Evolutionary conservation across 1,140 invertebrate genomes (phyloP), one percentile per base, ranked within the genome.

Genomic region (Laupala kohalensis): DNA sequence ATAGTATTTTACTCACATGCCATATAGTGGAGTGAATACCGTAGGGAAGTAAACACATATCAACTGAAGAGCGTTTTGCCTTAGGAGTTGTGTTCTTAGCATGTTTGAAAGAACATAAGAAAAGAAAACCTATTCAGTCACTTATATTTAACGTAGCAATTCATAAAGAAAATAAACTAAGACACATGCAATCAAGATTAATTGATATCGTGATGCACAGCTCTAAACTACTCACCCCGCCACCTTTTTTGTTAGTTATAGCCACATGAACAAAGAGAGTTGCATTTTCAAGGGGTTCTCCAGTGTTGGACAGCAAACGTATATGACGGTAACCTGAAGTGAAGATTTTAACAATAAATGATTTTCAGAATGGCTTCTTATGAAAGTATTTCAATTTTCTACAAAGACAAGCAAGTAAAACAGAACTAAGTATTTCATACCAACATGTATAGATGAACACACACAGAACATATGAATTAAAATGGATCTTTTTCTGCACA

Each of bases 211-310:
- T n/a, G n/a, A 65, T n/a, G n/a, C 13, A 37, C 9, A 23, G 29
- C 6, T 5, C 26, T 28, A 65, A 29, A 25, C 28, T 62, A 81
- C 82, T 78, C 76, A 84, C 83, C 76, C 84, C 85, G 70, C 84
- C 85, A 19, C 84, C 85, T 74, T 81, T 76, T 76, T 83, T 83
- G 76, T 85, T 86, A 29, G 85, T 86, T 64, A 87, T 84, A 15
- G 84, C 83, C 30, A 89, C 78, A 76, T 89, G 87, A 26, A 88
- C 83, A 78, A 88, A 88, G 12, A 88, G 77, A 25, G 84, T 84
- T 67, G 84, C 82, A 74, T 85, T 84, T 37, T 84, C 81, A 72
- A 88, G 77, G 5, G 80, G 78, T 69, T 87, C 85, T 12, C 87
- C 87, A 72, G 83, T 83, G 74, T 83, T 85, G 37, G 85, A 85